Evolutionary conservation across 2,113 vertebrate genomes (phyloP).

Genomic region (Oreocharis arfaki): DNA sequence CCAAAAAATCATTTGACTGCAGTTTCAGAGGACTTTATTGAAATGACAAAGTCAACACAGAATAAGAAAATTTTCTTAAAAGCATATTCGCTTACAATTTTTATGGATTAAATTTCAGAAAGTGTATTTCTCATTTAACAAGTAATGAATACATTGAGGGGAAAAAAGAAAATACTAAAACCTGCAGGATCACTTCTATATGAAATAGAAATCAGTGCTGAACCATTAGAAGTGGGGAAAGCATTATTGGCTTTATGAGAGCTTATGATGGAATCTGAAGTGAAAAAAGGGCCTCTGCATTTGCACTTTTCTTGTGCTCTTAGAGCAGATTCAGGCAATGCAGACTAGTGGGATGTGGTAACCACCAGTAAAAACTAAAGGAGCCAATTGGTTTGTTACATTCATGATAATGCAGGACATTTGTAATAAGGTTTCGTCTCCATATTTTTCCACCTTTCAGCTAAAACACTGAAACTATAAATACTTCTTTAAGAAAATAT

Average conservation of each 20-base stretch:
- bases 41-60: neutral
- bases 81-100: neutral
- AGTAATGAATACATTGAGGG: neutral
- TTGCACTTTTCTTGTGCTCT: neutral
- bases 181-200: neutral
- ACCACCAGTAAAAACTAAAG: neutral
- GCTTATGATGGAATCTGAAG: neutral
- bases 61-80: neutral
- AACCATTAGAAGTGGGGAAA: neutral
- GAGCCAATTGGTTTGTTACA: neutral
- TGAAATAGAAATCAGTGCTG: neutral
- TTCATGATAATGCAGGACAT: neutral
- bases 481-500: neutral
- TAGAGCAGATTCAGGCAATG: neutral
- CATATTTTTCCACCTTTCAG: neutral
- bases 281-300: neutral
- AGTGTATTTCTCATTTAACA: neutral
- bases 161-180: neutral
- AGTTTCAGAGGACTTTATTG: neutral
- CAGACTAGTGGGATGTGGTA: neutral
- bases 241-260: neutral
- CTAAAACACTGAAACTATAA: neutral
- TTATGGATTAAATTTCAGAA: neutral
- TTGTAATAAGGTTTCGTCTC: neutral
- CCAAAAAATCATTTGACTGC: neutral